Evolutionary conservation across 2,888 invertebrate genomes (phyloP).

Genomic region (Melanostoma mellinum): DNA sequence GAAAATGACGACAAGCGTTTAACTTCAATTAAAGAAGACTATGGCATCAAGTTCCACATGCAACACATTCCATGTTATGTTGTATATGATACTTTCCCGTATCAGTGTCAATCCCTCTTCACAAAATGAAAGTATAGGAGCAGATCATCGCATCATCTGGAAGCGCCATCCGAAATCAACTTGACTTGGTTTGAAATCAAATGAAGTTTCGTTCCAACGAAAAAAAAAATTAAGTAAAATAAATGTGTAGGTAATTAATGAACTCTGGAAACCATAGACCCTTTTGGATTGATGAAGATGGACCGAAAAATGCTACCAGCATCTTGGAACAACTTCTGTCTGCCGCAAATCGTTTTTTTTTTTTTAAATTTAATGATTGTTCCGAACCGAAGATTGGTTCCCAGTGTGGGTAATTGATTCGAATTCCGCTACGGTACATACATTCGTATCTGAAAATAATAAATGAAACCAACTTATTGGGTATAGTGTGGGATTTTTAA

Average conservation of each 20-base stretch:
- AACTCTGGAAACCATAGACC: constrained; percentile 20
- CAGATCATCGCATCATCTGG: constrained; percentile 5
- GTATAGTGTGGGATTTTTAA: constrained; percentile 18
- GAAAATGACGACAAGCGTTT: constrained; percentile 64
- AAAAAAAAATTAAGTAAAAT: background rate
- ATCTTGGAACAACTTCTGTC: constrained; percentile 51
- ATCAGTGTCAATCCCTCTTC: constrained; percentile 35
- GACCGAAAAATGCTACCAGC: constrained; percentile 48
- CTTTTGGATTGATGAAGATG: constrained; percentile 1
- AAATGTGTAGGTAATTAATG: constrained; percentile 51
- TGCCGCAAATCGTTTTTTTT: constrained; percentile 15
- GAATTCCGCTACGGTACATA: constrained; percentile 49
- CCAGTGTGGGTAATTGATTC: constrained; percentile 49
- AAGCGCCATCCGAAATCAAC: constrained; percentile 50
- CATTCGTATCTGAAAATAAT: constrained; percentile 33
- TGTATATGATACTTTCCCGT: constrained; percentile 24
- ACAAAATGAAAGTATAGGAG: background rate
- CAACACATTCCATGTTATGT: constrained; percentile 35
- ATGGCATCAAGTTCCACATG: constrained; percentile 38
- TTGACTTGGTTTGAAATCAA: constrained; percentile 28
- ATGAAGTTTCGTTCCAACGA: constrained; percentile 1
- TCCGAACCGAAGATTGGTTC: constrained; percentile 26
- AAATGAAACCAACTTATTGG: constrained; percentile 27
- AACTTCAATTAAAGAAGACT: constrained; percentile 62
- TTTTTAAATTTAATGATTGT: constrained; percentile 40